phyloP scores from a whole-genome alignment of 2,888 invertebrate species.

The Ceramica pisi region DNA sequence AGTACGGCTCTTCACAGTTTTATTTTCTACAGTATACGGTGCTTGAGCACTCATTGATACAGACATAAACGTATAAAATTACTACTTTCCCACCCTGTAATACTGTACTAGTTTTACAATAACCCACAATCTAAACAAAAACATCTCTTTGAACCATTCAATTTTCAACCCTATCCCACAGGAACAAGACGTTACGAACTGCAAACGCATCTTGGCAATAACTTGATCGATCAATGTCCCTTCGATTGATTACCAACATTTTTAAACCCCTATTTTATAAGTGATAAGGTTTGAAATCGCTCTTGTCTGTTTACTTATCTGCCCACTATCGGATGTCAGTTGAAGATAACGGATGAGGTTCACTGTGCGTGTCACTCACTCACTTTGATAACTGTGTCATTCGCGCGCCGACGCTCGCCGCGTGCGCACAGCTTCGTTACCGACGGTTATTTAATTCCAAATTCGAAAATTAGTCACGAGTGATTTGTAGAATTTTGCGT shows the following conservation, averaged over 20 bases:
- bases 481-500: constrained; percentile 14
- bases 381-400: constrained; percentile 71
- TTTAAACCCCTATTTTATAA: constrained; percentile 52
- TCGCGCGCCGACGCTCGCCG: constrained; percentile 69
- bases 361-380: constrained; percentile 61
- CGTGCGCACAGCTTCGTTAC: constrained; percentile 69
- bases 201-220: constrained; percentile 30
- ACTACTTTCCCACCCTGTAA: constrained; percentile 68
- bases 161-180: constrained; percentile 42
- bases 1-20: constrained; percentile 2
- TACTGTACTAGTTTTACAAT: constrained; percentile 60
- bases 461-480: constrained; percentile 35
- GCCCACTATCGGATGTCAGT: constrained; percentile 72
- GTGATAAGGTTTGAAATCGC: constrained; percentile 49
- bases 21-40: constrained; percentile 29
- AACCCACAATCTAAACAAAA: constrained; percentile 55
- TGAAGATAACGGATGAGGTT: constrained; percentile 76
- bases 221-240: constrained; percentile 67
- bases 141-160: constrained; percentile 1
- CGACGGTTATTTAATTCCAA: constrained; percentile 10
- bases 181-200: constrained; percentile 6
- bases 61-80: constrained; percentile 65
- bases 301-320: constrained; percentile 54
- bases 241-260: constrained; percentile 41
- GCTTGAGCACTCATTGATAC: constrained; percentile 28